A percentile compares a stretch with the other conserved stretches of the same genome.
phyloP scores from a whole-genome alignment of 2,888 invertebrate species.

The Chloromyia formosa region DNA sequence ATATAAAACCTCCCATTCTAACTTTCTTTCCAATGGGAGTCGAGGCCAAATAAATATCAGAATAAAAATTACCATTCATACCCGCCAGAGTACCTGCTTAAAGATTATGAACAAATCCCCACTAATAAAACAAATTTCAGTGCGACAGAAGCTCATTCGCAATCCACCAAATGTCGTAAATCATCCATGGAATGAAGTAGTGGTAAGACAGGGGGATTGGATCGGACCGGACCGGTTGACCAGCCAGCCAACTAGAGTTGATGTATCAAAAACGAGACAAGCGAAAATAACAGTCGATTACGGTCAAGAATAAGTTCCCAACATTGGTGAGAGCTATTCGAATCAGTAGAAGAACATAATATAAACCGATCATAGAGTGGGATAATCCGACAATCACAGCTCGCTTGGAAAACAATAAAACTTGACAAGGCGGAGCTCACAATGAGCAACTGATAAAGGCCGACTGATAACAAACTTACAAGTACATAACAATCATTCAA shows the following conservation, averaged over 20 bases:
- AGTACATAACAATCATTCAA: conserved; percentile 9
- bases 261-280: neutral
- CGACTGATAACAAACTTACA: conserved; percentile 29
- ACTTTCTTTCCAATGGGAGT: no score
- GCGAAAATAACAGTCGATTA: neutral
- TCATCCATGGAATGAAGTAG: conserved; percentile 28
- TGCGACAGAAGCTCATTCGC: conserved; percentile 1
- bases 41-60: no score
- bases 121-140: neutral
- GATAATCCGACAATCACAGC: neutral
- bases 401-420: neutral
- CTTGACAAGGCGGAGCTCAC: conserved; percentile 31
- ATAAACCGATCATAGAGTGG: neutral
- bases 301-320: neutral
- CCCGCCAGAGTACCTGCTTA: conserved; percentile 4
- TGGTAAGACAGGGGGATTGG: neutral
- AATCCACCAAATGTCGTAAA: conserved; percentile 25
- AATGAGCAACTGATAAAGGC: conserved; percentile 24
- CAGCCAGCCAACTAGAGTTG: conserved; percentile 20
- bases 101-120: conserved; percentile 6
- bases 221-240: neutral
- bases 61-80: neutral
- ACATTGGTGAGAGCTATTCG: neutral
- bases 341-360: neutral
- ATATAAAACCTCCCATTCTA: no score